Evolutionary conservation across 2,113 vertebrate species (phyloP).

Genomic region (Proterorhinus semilunaris): DNA sequence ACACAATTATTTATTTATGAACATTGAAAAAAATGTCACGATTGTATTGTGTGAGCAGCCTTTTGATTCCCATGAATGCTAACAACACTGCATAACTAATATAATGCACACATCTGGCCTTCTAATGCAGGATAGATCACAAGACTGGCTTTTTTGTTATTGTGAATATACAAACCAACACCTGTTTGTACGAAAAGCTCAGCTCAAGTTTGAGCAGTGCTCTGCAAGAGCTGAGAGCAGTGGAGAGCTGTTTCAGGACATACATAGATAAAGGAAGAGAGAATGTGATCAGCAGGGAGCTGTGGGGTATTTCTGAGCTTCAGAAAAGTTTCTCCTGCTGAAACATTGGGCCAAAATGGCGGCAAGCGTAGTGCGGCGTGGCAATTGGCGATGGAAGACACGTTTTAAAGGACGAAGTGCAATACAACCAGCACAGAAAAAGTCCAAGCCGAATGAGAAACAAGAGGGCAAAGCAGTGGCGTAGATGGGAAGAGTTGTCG

Average conservation of each 20-base stretch:
- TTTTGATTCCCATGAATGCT: conserved; percentile 13
- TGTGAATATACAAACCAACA: conserved; percentile 52
- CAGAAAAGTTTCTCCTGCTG: conserved; percentile 61
- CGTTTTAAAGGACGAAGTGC: conserved; percentile 48
- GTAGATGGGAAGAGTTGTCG: conserved; percentile 51
- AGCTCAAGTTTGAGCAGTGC: conserved; percentile 35
- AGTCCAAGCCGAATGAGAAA: conserved; percentile 35
- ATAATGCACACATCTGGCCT: conserved; percentile 22
- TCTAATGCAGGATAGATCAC: conserved; percentile 41
- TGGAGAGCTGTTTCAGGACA: conserved; percentile 18
- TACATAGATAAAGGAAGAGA: conserved; percentile 31
- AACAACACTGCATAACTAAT: conserved; percentile 28
- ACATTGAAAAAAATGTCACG: conserved; percentile 26
- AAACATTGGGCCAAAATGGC: conserved; percentile 69
- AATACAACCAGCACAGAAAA: conserved; percentile 39
- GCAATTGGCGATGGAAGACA: conserved; percentile 49
- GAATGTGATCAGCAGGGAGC: conserved; percentile 39
- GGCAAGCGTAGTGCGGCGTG: conserved; percentile 61
- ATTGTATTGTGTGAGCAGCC: conserved; percentile 15
- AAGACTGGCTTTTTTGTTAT: conserved; percentile 29
- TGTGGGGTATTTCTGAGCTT: conserved; percentile 36
- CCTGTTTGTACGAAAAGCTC: conserved; percentile 56
- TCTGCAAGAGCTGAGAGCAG: conserved; percentile 32
- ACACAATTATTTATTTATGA: conserved; percentile 27
- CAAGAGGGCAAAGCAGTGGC: conserved; percentile 37